Evolutionary conservation across 2,888 invertebrate genomes (phyloP).

Genomic region (Chaetogeoica ovagalla): DNA sequence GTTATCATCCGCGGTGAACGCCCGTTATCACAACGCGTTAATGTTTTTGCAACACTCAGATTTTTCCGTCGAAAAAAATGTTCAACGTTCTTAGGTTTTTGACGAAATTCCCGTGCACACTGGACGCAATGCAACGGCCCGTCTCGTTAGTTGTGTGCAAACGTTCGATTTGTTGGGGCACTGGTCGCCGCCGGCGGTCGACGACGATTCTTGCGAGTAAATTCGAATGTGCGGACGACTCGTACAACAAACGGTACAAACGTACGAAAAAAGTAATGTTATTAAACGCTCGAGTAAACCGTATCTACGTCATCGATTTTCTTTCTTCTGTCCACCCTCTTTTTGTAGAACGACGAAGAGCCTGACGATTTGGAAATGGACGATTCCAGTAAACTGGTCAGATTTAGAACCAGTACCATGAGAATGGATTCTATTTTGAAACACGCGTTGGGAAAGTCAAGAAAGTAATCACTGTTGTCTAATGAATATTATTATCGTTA

Average conservation of each 20-base stretch:
- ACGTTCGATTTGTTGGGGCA: neutral
- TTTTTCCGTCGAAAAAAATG: neutral
- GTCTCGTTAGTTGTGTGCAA: neutral
- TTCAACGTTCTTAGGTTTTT: neutral
- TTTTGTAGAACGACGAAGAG: conserved; percentile 57
- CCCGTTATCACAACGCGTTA: neutral
- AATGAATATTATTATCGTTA: conserved; percentile 4
- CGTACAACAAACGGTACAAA: conserved; percentile 22
- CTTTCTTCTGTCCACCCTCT: neutral
- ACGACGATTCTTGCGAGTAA: neutral
- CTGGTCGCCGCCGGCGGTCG: neutral
- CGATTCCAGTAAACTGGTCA: conserved; percentile 69
- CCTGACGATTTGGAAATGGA: conserved; percentile 63
- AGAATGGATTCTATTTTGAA: conserved; percentile 74
- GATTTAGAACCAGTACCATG: conserved; percentile 68
- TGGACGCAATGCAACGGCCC: neutral
- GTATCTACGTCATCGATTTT: neutral
- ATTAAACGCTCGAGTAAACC: neutral
- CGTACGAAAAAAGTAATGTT: conserved; percentile 35
- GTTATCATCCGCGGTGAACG: neutral
- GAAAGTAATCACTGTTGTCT: conserved; percentile 66
- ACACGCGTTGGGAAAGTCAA: conserved; percentile 70
- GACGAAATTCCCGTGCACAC: neutral
- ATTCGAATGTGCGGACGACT: neutral
- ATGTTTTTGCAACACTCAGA: neutral